These are phyloP conservation scores for Agrotis puta DNA, from an alignment of 2,888 invertebrate species.

Conservation along the genomic window DNA sequence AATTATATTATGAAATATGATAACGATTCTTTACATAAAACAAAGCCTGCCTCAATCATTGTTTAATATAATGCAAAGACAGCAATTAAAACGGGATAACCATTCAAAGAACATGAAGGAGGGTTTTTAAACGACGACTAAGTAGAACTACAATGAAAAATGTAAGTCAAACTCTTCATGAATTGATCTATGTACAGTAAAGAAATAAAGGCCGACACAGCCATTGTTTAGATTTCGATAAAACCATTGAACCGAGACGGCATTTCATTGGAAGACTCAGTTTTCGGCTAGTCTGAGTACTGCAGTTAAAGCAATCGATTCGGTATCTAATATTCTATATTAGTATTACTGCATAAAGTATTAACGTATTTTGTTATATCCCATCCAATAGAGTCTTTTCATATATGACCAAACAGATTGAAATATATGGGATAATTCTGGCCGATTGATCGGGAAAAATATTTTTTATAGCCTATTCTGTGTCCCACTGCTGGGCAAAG, in stretches of 20 bases:
- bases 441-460: too few species aligned
- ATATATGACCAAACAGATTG: too few species aligned
- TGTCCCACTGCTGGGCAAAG: too few species aligned
- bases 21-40: slow-evolving; percentile 7
- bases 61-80: slow-evolving; percentile 29
- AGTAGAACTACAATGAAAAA: slow-evolving; percentile 8
- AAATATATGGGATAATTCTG: too few species aligned
- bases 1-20: slow-evolving; percentile 1
- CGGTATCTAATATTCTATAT: neutral
- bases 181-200: slow-evolving; percentile 3
- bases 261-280: slow-evolving; percentile 29
- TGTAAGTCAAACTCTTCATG: slow-evolving; percentile 20
- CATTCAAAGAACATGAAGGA: slow-evolving; percentile 1
- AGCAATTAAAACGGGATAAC: slow-evolving; percentile 28
- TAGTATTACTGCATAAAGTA: neutral
- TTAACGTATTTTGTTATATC: neutral
- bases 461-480: too few species aligned
- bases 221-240: slow-evolving; percentile 48
- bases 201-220: slow-evolving; percentile 38
- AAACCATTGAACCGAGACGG: slow-evolving; percentile 28
- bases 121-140: neutral
- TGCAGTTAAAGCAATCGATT: slow-evolving; percentile 10
- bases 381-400: too few species aligned
- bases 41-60: slow-evolving; percentile 18
- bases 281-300: slow-evolving; percentile 4